Evolutionary conservation across 1,140 invertebrate species (phyloP).

Genomic region (Anastrepha ludens): DNA sequence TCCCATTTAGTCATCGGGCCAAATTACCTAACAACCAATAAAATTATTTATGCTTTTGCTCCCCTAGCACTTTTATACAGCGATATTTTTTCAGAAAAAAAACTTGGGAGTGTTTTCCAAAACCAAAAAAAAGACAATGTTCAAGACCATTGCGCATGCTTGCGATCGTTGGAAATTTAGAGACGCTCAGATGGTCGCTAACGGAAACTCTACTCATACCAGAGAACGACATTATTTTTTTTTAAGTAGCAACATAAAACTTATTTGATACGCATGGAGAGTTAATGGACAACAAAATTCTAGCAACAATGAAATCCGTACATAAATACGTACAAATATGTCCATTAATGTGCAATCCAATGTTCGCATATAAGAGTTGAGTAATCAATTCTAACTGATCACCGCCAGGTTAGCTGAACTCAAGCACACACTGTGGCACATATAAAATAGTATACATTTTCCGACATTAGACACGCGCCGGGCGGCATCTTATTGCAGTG

Average conservation of each 20-base stretch:
- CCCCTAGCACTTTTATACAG: too few relatives aligned
- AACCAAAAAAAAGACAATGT: background rate
- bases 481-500: background rate
- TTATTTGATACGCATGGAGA: background rate
- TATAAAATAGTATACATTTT: background rate
- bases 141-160: background rate
- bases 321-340: background rate
- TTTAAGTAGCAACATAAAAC: too few relatives aligned
- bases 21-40: too few relatives aligned
- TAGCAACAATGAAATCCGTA: background rate
- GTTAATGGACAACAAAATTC: slow-evolving; percentile 1
- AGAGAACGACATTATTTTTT: too few relatives aligned
- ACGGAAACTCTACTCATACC: background rate
- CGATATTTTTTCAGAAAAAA: background rate
- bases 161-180: too few relatives aligned
- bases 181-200: background rate
- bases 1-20: too few relatives aligned
- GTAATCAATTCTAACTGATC: background rate
- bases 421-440: background rate
- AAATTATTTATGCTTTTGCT: too few relatives aligned
- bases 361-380: background rate
- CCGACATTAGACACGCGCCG: background rate
- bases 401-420: background rate
- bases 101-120: background rate
- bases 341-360: background rate